Evolutionary conservation across 2,113 vertebrate species (phyloP).

Genomic region (Atherinomorus stipes): DNA sequence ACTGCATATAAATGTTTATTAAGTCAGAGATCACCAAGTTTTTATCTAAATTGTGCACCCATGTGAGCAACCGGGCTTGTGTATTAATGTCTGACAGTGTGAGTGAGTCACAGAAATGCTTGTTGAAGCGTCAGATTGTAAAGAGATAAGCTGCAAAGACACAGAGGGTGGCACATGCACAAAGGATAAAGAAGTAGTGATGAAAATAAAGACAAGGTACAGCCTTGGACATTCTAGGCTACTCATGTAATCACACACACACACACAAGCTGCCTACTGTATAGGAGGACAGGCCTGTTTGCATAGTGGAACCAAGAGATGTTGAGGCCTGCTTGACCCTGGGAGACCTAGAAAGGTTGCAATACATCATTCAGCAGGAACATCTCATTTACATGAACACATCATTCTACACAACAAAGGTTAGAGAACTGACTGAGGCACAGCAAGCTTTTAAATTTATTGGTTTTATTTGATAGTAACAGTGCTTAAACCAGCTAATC

Average conservation of each 20-base stretch:
- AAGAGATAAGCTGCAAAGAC: constrained; percentile 39
- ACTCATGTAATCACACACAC: constrained; percentile 39
- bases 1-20: no score
- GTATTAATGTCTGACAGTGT: not conserved
- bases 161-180: constrained; percentile 57
- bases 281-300: constrained; percentile 56
- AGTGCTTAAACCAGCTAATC: not conserved
- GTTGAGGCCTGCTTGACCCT: constrained; percentile 49
- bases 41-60: no score
- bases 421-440: not conserved
- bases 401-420: not conserved
- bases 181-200: constrained; percentile 44
- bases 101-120: constrained; percentile 62
- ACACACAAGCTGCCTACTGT: constrained; percentile 69
- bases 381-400: constrained; percentile 18
- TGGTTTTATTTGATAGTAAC: no score
- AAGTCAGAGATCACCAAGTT: no score
- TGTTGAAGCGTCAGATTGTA: constrained; percentile 45
- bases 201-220: constrained; percentile 32
- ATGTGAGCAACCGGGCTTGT: constrained; percentile 4
- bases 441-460: not conserved
- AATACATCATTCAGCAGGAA: constrained; percentile 58
- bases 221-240: constrained; percentile 7
- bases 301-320: constrained; percentile 55
- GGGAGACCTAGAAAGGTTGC: constrained; percentile 68